phyloP scores from a whole-genome alignment of 1,140 invertebrate genomes.

The Polypedilum pembai region DNA sequence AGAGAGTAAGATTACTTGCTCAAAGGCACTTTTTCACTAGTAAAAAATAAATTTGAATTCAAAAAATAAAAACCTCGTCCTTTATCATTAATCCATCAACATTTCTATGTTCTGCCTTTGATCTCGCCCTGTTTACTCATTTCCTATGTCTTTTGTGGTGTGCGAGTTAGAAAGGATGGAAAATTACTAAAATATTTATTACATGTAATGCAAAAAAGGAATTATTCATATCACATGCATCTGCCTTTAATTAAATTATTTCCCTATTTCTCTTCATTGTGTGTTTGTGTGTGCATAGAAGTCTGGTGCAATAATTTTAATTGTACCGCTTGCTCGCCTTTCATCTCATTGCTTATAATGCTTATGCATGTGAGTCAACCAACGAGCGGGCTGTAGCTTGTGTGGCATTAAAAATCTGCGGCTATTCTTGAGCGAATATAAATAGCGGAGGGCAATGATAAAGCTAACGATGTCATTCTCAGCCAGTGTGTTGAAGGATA shows the following conservation, averaged over 20 bases:
- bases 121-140: too few relatives aligned
- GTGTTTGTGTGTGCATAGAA: not conserved
- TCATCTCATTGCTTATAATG: not conserved
- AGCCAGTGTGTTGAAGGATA: not conserved
- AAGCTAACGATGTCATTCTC: slow-evolving; percentile 10
- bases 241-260: slow-evolving; percentile 9
- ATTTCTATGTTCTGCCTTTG: too few relatives aligned
- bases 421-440: slow-evolving; percentile 5
- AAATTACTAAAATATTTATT: too few relatives aligned
- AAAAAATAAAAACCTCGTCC: too few relatives aligned
- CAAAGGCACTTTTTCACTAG: too few relatives aligned
- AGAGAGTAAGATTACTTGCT: too few relatives aligned
- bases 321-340: not conserved
- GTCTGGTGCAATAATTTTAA: not conserved
- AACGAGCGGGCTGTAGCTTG: too few relatives aligned
- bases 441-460: not conserved
- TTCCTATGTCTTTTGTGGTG: too few relatives aligned
- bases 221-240: not conserved
- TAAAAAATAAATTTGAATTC: too few relatives aligned
- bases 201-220: too few relatives aligned
- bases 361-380: not conserved
- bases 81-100: too few relatives aligned
- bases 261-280: not conserved
- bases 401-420: not conserved
- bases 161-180: too few relatives aligned